A percentile compares a stretch with the other conserved stretches of the same genome.
phyloP scores from a whole-genome alignment of 2,797 vertebrate species.

The Sparus aurata region DNA sequence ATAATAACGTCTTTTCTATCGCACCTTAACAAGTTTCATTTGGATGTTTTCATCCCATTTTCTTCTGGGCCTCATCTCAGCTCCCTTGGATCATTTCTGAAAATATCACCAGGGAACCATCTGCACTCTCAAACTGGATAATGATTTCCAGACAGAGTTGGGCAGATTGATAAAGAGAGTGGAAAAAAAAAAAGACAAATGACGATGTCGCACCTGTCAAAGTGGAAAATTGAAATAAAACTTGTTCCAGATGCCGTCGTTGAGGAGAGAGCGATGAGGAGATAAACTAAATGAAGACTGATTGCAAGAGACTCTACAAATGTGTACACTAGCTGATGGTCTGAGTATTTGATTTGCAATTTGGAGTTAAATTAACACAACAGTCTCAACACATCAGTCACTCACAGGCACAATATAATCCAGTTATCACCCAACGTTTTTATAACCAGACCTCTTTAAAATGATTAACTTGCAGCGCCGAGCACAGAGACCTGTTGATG shows the following conservation, averaged over 20 bases:
- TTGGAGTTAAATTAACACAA: conserved; percentile 8
- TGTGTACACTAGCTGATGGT: not conserved
- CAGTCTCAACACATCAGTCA: not conserved
- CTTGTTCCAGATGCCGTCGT: not conserved
- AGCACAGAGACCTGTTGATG: not conserved
- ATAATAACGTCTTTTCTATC: not conserved
- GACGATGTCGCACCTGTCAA: conserved; percentile 16
- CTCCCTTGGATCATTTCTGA: not conserved
- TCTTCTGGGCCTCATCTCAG: not conserved
- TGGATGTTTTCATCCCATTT: not conserved
- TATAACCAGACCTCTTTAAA: not conserved
- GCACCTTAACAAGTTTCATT: not conserved
- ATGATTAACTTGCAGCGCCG: not conserved
- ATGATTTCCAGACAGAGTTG: conserved; percentile 18
- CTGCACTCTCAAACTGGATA: not conserved
- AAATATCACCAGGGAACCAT: conserved; percentile 10
- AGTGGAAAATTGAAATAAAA: conserved; percentile 10
- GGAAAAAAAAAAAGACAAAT: conserved; percentile 30
- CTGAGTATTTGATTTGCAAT: conserved; percentile 19
- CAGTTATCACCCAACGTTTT: not conserved
- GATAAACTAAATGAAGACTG: not conserved
- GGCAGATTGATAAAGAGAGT: conserved; percentile 13
- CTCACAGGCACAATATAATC: not conserved
- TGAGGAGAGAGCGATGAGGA: conserved; percentile 9
- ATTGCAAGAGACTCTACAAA: not conserved